phyloP scores from a whole-genome alignment of 2,797 vertebrate genomes.

The Scolopax rusticola region DNA sequence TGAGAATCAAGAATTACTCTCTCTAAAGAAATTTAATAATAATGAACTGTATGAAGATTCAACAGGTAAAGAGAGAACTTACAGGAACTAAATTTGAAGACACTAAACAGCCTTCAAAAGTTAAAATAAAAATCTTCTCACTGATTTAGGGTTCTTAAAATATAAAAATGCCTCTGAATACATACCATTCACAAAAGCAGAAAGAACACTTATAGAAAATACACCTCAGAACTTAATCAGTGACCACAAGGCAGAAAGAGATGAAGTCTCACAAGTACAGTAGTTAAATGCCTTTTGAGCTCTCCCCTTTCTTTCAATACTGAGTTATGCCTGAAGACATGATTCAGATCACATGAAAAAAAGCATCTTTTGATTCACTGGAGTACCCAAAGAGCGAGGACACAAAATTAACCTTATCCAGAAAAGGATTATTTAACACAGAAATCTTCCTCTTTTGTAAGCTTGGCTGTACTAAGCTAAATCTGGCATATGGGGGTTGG shows the following conservation, averaged over 20 bases:
- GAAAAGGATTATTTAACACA: background rate
- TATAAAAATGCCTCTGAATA: slow-evolving; percentile 35
- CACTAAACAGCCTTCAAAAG: background rate
- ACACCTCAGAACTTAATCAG: background rate
- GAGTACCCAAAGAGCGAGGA: background rate
- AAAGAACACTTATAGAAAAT: slow-evolving; percentile 10
- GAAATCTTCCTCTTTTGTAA: background rate
- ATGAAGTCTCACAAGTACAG: background rate
- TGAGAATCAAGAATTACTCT: background rate
- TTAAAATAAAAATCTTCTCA: slow-evolving; percentile 36
- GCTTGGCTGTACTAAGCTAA: background rate
- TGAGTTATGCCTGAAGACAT: background rate
- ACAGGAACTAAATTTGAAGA: slow-evolving; percentile 4
- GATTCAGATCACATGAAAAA: background rate
- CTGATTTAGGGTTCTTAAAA: slow-evolving; percentile 18
- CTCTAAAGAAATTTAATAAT: background rate
- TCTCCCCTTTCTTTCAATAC: background rate
- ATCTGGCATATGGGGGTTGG: background rate
- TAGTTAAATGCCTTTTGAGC: background rate
- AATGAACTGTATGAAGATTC: background rate
- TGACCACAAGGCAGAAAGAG: background rate
- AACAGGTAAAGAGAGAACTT: background rate
- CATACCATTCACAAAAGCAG: slow-evolving; percentile 1
- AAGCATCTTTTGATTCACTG: background rate
- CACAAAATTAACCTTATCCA: background rate